Base-by-base conservation (phyloP, 2,113 vertebrate species). In the Greenwoodochromis staneri region DNA sequence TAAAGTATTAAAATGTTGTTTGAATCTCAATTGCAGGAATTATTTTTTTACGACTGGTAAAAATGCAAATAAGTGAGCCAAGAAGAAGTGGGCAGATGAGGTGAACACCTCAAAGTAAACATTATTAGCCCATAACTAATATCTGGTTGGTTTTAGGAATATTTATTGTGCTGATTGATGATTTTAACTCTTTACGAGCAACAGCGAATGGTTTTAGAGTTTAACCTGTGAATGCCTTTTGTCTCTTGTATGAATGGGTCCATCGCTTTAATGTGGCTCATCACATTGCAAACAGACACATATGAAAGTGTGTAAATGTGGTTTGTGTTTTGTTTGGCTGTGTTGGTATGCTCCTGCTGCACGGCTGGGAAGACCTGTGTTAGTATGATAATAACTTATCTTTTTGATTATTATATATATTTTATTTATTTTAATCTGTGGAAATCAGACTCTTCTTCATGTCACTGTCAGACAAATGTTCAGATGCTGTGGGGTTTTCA, bases 401-500 rank as follows among this genome's bases (percentile, higher is more conserved):
- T 21, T 40, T 69, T 69, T 36, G 61, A 36, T 36, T 36, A 19
- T 36, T 7, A 31, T 59, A 57, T 19, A 0, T 63, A 19, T 34
- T 19, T 36, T 6, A 59, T 59, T 29, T 59, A 34, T 63, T 69
- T 40, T 69, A 40, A 40, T 24, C 5, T 73, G 38, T 45, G 13
- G 21, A 45, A 42, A 7, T 73, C 36, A 0, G 12, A 42, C 21
- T 71, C 0, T 0, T 66, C 12, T 21, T 73, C 66, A 1, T 73
- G 8, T 10, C 38, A 10, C 5, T 14, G 8, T 42, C 38, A 24
- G 66, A 71, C 38, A 27, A 42, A 27, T 71, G 38, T 71, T 40
- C 36, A 69, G 63, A 27, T 73, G n/a, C 13, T 45, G 21, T 73
- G 66, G 38, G 21, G 13, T 24, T 24, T 71, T 73, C n/a, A 24